These are phyloP conservation scores for Perccottus glenii DNA, from an alignment of 2,113 vertebrate species.

Conservation along the genomic window DNA sequence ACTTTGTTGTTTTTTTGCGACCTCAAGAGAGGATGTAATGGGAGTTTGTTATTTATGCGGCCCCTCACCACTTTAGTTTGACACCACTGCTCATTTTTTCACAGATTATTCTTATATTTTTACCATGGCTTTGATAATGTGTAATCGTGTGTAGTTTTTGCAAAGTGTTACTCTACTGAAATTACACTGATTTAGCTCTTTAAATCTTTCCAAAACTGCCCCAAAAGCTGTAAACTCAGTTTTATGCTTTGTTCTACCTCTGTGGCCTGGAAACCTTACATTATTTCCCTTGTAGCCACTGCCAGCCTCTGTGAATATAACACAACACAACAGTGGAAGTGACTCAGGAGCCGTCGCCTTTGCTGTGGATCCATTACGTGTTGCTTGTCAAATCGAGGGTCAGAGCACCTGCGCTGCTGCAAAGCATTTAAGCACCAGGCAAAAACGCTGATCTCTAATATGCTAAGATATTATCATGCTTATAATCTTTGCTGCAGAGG, in stretches of 20 bases:
- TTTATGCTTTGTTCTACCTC: background rate
- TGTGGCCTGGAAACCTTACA: background rate
- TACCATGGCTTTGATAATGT: too few relatives aligned
- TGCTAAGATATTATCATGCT: conserved; percentile 33
- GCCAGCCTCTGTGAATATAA: conserved; percentile 5
- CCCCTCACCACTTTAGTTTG: too few relatives aligned
- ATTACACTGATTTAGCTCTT: too few relatives aligned
- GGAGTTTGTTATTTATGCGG: too few relatives aligned
- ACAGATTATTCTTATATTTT: too few relatives aligned
- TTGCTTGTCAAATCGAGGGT: conserved; percentile 35
- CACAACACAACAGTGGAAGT: conserved; percentile 2
- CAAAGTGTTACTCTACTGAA: too few relatives aligned
- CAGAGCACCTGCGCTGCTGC: conserved; percentile 22
- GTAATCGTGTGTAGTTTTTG: too few relatives aligned
- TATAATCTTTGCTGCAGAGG: conserved; percentile 39
- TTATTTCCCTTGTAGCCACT: conserved; percentile 7
- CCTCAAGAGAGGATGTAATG: too few relatives aligned
- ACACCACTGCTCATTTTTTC: too few relatives aligned
- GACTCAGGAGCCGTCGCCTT: conserved; percentile 18
- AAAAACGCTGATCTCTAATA: conserved; percentile 39
- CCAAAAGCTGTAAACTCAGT: background rate
- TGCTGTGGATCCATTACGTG: conserved; percentile 33
- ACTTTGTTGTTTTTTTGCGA: too few relatives aligned
- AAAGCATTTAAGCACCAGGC: conserved; percentile 39
- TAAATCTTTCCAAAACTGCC: background rate